Evolutionary conservation across 2,888 invertebrate species (phyloP), one percentile per base, ranked within the genome.

Genomic region (Epirrhoe alternata): DNA sequence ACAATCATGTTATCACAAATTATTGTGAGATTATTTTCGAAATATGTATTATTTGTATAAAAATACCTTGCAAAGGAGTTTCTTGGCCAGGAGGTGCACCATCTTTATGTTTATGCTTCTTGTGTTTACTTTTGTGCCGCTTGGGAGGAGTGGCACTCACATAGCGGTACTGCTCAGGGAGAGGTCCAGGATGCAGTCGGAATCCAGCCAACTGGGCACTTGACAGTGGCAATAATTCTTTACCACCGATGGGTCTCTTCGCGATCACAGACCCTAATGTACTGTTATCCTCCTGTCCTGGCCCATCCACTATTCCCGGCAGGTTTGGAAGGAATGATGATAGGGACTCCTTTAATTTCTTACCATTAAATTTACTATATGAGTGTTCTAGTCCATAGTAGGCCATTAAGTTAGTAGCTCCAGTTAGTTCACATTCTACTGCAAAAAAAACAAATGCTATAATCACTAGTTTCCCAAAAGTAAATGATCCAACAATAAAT

Each of bases 331-430:
- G 94, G 89, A 99, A 99, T 12, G 99, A 98, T 49, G 98, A 98
- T 66, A 99, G 92, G 64, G 98, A 98, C 88, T 99, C 99, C 86
- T 98, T 97, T 14, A 98, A 95, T 91, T 98, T 98, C 85, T 98
- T 98, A 60, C 98, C 98, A 93, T 98, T 98, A 92, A 99, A 99
- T 94, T 98, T 99, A 92, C 97, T 98, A 89, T 99, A 98, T 17
- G 99, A 98, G 92, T 99, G 98, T 92, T 99, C 99, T 73, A 99
- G 94, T 75, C 97, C 98, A 95, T 99, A 97, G 94, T 97, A 97
- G 83, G 97, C 97, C 97, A 99, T 98, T 89, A 99, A 96, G 94
- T 99, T 99, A 77, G 97, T 98, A 81, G 98, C 98, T 72, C 99
- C 99, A 70, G 99, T 99, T 78, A 98, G 92, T 90, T 98, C 98